Evolutionary conservation across 2,888 invertebrate genomes (phyloP).

Genomic region (Anodontia alba): DNA sequence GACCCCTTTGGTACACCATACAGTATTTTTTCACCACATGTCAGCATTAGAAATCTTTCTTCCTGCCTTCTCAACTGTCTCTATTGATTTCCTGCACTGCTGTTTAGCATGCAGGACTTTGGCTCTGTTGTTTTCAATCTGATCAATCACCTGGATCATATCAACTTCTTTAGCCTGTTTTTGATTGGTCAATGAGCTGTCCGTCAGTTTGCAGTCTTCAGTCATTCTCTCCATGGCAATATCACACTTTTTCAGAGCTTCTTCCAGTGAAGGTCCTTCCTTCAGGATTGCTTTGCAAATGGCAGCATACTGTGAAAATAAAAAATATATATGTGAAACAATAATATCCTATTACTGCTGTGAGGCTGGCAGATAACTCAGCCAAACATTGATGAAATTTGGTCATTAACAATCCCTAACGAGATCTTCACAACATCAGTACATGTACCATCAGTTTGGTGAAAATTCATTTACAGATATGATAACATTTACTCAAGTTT

Average conservation of each 20-base stretch:
- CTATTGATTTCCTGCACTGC: constrained; percentile 55
- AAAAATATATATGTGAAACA: no score
- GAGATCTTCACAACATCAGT: no score
- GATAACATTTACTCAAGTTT: no score
- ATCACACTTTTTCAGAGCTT: constrained; percentile 63
- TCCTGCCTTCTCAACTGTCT: constrained; percentile 59
- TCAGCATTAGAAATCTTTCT: constrained; percentile 72
- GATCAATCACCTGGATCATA: constrained; percentile 41
- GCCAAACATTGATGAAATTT: no score
- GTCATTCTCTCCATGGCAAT: constrained; percentile 59
- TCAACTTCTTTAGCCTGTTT: constrained; percentile 31
- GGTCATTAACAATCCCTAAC: no score
- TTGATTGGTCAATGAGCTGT: constrained; percentile 31
- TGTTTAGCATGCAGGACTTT: constrained; percentile 64
- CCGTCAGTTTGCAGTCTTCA: constrained; percentile 50
- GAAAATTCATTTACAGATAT: neutral
- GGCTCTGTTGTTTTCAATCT: constrained; percentile 66
- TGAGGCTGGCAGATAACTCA: no score
- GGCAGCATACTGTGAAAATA: constrained; percentile 66
- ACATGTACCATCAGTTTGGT: no score
- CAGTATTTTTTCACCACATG: constrained; percentile 69
- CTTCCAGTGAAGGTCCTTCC: constrained; percentile 66
- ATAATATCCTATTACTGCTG: no score
- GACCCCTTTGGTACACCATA: no score
- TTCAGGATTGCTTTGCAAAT: constrained; percentile 66